Evolutionary conservation across 1,140 invertebrate species (phyloP).

Genomic region (Leptestheria dahalacensis): DNA sequence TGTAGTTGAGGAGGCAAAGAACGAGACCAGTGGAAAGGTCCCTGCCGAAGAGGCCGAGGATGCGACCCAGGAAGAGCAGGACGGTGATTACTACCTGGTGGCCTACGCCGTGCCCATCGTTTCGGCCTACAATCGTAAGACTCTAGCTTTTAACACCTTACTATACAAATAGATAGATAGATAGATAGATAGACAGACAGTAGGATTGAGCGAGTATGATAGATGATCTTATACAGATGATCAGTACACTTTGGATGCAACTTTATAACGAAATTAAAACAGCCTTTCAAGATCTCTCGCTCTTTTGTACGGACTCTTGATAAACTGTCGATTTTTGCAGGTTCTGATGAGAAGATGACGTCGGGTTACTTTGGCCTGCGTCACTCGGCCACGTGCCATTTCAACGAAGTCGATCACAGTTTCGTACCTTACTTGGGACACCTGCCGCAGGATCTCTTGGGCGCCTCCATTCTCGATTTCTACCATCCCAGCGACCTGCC

Average conservation of each 20-base stretch:
- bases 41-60: background rate
- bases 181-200: too few species aligned
- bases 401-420: conserved; percentile 59
- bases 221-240: too few species aligned
- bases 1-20: background rate
- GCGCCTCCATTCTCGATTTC: conserved; percentile 63
- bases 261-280: too few species aligned
- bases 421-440: conserved; percentile 69
- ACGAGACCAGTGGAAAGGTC: background rate
- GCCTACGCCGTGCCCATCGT: conserved; percentile 52
- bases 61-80: background rate
- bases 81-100: conserved; percentile 32
- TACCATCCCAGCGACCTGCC: conserved; percentile 74
- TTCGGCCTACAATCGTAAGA: conserved; percentile 57
- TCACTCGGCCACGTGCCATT: conserved; percentile 52
- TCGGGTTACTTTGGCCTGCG: conserved; percentile 49
- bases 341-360: conserved; percentile 15
- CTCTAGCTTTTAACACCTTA: conserved; percentile 10
- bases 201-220: too few species aligned
- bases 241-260: too few species aligned
- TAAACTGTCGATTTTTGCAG: background rate
- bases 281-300: background rate
- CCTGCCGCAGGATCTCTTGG: conserved; percentile 71
- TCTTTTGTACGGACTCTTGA: background rate
- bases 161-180: background rate